These are phyloP conservation scores for Calephelis perditalis DNA, from an alignment of 2,888 invertebrate genomes.

Conservation along the genomic window DNA sequence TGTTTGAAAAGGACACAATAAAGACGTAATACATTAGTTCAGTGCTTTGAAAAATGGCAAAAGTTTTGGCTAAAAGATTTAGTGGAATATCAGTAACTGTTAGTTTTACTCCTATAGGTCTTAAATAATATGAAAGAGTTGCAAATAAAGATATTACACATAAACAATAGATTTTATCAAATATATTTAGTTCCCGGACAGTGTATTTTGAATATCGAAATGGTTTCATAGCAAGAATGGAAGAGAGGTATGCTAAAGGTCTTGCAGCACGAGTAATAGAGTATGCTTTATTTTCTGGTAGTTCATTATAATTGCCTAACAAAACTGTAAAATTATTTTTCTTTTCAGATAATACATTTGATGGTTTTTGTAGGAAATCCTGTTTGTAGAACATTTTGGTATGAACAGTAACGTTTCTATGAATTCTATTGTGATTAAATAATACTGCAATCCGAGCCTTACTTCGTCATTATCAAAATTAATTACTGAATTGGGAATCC, in stretches of 20 bases:
- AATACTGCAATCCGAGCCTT: background rate
- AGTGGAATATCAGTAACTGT: slow-evolving; percentile 45
- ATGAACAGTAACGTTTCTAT: no score
- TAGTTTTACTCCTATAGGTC: slow-evolving; percentile 39
- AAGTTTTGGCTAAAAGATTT: slow-evolving; percentile 44
- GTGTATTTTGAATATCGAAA: slow-evolving; percentile 35
- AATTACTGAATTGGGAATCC: background rate
- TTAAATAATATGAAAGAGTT: slow-evolving; percentile 29
- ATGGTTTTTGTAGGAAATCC: slow-evolving; percentile 27
- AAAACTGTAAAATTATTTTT: slow-evolving; percentile 29
- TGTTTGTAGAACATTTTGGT: slow-evolving; percentile 28
- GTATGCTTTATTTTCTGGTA: slow-evolving; percentile 24
- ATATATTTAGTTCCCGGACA: slow-evolving; percentile 30
- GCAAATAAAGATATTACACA: slow-evolving; percentile 33
- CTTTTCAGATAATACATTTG: slow-evolving; percentile 14
- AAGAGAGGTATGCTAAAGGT: slow-evolving; percentile 40
- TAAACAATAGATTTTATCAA: slow-evolving; percentile 39
- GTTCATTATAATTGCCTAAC: slow-evolving; percentile 24
- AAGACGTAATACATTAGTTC: slow-evolving; percentile 42
- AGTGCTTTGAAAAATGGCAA: slow-evolving; percentile 32
- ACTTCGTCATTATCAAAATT: background rate
- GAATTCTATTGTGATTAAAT: no score
- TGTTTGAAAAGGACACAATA: slow-evolving; percentile 37
- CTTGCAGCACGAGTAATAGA: slow-evolving; percentile 41
- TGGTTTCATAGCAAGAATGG: slow-evolving; percentile 43